Evolutionary conservation across 1,140 invertebrate genomes (phyloP).

Genomic region (Mycetomoellerius zeteki): DNA sequence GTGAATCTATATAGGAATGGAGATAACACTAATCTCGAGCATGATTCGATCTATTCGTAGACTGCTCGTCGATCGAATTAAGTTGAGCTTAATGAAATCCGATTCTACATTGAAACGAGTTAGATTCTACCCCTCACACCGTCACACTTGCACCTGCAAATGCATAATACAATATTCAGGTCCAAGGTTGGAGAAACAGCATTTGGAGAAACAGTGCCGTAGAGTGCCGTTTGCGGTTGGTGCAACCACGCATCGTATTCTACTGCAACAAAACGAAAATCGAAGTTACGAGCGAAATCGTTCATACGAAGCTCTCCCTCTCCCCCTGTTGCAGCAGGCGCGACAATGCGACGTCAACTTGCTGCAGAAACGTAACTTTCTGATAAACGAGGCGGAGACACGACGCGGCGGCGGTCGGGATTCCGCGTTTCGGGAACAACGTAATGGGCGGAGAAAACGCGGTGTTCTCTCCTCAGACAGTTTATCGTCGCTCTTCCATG

Average conservation of each 20-base stretch:
- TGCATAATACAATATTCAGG: neutral
- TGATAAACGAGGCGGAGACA: slow-evolving; percentile 52
- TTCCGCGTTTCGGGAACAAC: slow-evolving; percentile 33
- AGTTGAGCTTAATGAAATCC: slow-evolving; percentile 35
- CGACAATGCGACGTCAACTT: slow-evolving; percentile 28
- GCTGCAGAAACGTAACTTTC: slow-evolving; percentile 48
- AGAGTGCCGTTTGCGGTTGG: neutral
- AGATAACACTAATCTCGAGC: slow-evolving; percentile 34
- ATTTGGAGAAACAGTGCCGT: neutral
- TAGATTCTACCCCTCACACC: neutral
- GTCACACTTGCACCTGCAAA: neutral
- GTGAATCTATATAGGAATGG: neutral
- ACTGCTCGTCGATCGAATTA: slow-evolving; percentile 24
- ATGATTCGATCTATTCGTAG: slow-evolving; percentile 24
- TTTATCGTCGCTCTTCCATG: slow-evolving; percentile 47
- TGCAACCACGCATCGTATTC: neutral
- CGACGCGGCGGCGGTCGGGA: slow-evolving; percentile 12
- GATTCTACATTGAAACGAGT: neutral
- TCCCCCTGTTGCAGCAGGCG: neutral
- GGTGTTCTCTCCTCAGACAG: slow-evolving; percentile 30
- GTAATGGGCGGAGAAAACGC: slow-evolving; percentile 46
- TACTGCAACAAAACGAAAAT: slow-evolving; percentile 6
- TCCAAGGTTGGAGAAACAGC: neutral
- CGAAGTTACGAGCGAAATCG: slow-evolving; percentile 28
- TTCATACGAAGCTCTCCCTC: neutral